These are phyloP conservation scores for Charadrius vociferus DNA, from an alignment of 2,113 vertebrate species.

Conservation along the genomic window DNA sequence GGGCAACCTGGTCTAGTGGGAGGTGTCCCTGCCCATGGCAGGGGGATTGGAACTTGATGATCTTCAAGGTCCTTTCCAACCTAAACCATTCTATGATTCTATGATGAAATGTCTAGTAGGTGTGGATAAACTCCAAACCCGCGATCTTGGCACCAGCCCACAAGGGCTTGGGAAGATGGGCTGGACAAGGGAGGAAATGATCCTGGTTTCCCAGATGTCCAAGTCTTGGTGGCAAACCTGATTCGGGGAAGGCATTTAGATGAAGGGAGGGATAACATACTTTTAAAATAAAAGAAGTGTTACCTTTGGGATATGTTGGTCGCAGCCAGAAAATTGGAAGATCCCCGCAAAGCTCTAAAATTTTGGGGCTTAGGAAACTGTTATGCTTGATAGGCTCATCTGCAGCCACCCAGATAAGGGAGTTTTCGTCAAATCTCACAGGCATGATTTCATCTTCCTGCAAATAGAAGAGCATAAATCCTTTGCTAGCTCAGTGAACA, in stretches of 20 bases:
- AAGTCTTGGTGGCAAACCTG: background rate
- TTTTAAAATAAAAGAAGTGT: background rate
- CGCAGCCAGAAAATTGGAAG: constrained; percentile 94
- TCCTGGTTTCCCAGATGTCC: background rate
- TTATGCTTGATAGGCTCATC: constrained; percentile 87
- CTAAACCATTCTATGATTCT: too few relatives aligned
- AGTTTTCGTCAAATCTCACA: constrained; percentile 87
- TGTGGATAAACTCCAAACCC: background rate
- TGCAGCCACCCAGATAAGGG: constrained; percentile 88
- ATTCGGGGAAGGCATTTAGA: background rate
- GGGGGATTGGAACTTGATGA: too few relatives aligned
- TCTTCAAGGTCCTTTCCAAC: too few relatives aligned
- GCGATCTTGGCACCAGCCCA: background rate
- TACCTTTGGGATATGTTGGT: constrained; percentile 87
- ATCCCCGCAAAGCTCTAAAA: constrained; percentile 86
- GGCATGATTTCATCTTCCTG: constrained; percentile 92
- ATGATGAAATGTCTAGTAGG: background rate
- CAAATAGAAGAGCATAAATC: constrained; percentile 48
- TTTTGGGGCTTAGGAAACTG: constrained; percentile 88
- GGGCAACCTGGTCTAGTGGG: too few relatives aligned
- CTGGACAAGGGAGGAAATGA: background rate
- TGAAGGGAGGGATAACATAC: background rate
- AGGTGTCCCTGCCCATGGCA: too few relatives aligned
- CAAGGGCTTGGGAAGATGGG: rapidly evolving
- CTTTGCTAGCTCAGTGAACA: constrained; percentile 36